Evolutionary conservation across 2,888 invertebrate genomes (phyloP).

Genomic region (Drosophila neonasuta): DNA sequence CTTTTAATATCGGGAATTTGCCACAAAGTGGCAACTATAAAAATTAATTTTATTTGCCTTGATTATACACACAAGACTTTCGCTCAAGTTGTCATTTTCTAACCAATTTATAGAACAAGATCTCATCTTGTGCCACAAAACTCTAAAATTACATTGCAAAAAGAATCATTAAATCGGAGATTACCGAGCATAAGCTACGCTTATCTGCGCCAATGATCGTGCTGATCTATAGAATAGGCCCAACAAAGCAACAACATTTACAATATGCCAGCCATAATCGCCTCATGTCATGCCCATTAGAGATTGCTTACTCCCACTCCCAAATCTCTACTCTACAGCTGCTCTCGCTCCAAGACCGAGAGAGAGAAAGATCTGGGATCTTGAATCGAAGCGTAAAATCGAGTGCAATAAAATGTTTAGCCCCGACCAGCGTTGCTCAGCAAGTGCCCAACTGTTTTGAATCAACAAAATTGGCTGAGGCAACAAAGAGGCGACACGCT

Average conservation of each 20-base stretch:
- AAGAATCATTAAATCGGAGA: constrained; percentile 13
- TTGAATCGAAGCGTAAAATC: constrained; percentile 66
- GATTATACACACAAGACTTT: constrained; percentile 27
- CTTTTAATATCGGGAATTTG: constrained; percentile 27
- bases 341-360: constrained; percentile 32
- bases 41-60: constrained; percentile 46
- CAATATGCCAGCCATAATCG: constrained; percentile 53
- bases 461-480: constrained; percentile 41
- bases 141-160: constrained; percentile 4
- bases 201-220: constrained; percentile 25
- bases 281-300: constrained; percentile 69
- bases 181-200: constrained; percentile 4
- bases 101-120: constrained; percentile 3
- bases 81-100: constrained; percentile 3
- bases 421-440: constrained; percentile 42
- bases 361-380: constrained; percentile 17
- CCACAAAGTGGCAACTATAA: constrained; percentile 39
- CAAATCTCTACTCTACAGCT: background rate
- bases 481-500: constrained; percentile 63
- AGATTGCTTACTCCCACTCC: constrained; percentile 12
- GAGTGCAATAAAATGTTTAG: constrained; percentile 71
- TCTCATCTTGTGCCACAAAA: background rate
- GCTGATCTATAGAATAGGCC: constrained; percentile 38
- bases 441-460: constrained; percentile 64
- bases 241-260: constrained; percentile 34